Percentiles rank a stretch among this genome's conserved stretches.
Conservation (phyloP, 2,888 invertebrate genomes). For the Torymus texanus region DNA sequence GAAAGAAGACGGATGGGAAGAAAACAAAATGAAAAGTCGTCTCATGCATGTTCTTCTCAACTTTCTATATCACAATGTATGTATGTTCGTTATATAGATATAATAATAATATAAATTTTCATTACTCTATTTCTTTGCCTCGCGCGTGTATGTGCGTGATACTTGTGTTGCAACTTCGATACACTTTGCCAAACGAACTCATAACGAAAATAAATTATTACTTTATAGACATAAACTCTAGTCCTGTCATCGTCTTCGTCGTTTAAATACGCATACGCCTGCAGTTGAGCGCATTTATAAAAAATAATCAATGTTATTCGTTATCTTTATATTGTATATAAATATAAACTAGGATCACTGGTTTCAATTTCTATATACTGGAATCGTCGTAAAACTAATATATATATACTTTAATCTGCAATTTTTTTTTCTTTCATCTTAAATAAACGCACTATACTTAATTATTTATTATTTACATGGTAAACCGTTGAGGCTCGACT, state of each 20-base stretch:
- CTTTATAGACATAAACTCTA: constrained; percentile 1
- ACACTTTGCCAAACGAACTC: constrained; percentile 13
- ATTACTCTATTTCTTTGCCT: no score
- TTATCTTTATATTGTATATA: constrained; percentile 20
- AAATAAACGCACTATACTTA: no score
- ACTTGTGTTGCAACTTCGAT: constrained; percentile 25
- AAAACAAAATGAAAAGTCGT: no score
- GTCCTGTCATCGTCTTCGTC: background rate
- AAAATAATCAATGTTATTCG: constrained; percentile 9
- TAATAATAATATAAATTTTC: background rate
- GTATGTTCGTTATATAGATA: background rate
- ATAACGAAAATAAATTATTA: constrained; percentile 34
- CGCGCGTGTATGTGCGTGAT: background rate
- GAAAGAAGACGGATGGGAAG: no score
- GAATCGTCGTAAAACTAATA: no score
- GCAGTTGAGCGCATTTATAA: constrained; percentile 9
- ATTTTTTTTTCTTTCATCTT: background rate
- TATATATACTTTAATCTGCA: no score
- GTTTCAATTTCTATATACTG: constrained; percentile 16
- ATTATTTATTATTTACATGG: no score
- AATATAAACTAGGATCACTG: constrained; percentile 41
- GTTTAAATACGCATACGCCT: constrained; percentile 10
- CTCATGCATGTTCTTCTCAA: no score
- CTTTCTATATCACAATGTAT: background rate
- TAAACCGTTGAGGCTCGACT: background rate